phyloP scores from a whole-genome alignment of 2,888 invertebrate genomes.

The Timema podura region DNA sequence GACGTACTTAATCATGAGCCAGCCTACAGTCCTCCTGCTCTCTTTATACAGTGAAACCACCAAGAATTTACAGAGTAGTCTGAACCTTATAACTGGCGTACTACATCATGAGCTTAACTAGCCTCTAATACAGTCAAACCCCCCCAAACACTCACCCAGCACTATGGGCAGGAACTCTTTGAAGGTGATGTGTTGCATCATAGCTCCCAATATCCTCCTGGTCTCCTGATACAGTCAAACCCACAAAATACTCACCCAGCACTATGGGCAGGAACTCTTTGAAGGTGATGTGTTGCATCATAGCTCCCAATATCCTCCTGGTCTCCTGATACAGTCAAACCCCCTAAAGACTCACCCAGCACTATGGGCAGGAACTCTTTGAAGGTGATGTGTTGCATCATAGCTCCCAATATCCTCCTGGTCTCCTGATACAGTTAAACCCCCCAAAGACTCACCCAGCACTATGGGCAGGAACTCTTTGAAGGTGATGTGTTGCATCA shows the following conservation, averaged over 20 bases:
- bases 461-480: slow-evolving; percentile 78
- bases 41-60: no score
- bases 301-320: slow-evolving; percentile 73
- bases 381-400: slow-evolving; percentile 80
- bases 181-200: slow-evolving; percentile 80
- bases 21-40: no score
- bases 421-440: no score
- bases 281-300: slow-evolving; percentile 80
- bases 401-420: slow-evolving; percentile 67
- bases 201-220: slow-evolving; percentile 73
- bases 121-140: no score
- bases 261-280: slow-evolving; percentile 78
- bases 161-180: slow-evolving; percentile 78
- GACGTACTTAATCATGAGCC: no score
- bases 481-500: slow-evolving; percentile 80
- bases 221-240: no score
- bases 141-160: slow-evolving; percentile 61
- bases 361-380: slow-evolving; percentile 78
- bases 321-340: slow-evolving; percentile 51
- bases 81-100: no score
- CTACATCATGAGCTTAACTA: no score
- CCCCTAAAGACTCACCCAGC: slow-evolving; percentile 50
- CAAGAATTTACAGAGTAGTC: no score
- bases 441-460: slow-evolving; percentile 51
- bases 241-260: slow-evolving; percentile 61